Base-by-base conservation (phyloP, 30 jellyfish, hydroid and myxozoan genomes). In the Euphysa ruthae region DNA sequence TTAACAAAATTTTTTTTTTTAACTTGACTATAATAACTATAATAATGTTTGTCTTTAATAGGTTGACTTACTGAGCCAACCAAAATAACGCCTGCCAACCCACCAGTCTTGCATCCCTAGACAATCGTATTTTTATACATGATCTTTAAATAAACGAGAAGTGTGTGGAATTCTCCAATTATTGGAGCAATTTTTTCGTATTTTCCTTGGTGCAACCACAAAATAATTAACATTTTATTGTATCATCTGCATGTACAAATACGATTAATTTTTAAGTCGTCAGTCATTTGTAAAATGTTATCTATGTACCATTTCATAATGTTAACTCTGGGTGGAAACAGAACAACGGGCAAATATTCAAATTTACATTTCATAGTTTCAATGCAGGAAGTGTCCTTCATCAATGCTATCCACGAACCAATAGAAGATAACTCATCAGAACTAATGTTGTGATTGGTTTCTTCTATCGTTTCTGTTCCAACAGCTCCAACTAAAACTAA, bases 211-310 rank as follows among this genome's bases (percentile, higher is more conserved):
- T 62, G 14, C 3, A 22, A 6, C 75, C 75, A 62, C 75, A 62
- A 29, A 4, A 62, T 62, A 66, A 22, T 25, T 21, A 5, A 4
- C 13, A 62, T 62, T 62, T 62, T 22, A 76, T 76, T 32, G 85
- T 83, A 34, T 64, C 85, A 66, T 65, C 86, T 52, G 84, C 84
- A 25, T 76, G 91, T n/a, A 51, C 49, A 66, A 76, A 65, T 10
- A 58, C 50, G 87, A 32, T 74, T 61, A 58, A 60, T 30, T 29
- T 52, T 19, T 29, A 74, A 63, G 22, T 74, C 87, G 23, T 62
- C 82, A n/a, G n/a, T n/a, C n/a, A n/a, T n/a, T n/a, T n/a, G n/a
- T n/a, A n/a, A n/a, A n/a, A n/a, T n/a, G n/a, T n/a, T n/a, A n/a
- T 52, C 32, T 69, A 33, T 69, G 82, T 52, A 69, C 46, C 33